These are phyloP conservation scores for Pedicia rivosa DNA, from an alignment of 2,888 invertebrate genomes.

Conservation along the genomic window DNA sequence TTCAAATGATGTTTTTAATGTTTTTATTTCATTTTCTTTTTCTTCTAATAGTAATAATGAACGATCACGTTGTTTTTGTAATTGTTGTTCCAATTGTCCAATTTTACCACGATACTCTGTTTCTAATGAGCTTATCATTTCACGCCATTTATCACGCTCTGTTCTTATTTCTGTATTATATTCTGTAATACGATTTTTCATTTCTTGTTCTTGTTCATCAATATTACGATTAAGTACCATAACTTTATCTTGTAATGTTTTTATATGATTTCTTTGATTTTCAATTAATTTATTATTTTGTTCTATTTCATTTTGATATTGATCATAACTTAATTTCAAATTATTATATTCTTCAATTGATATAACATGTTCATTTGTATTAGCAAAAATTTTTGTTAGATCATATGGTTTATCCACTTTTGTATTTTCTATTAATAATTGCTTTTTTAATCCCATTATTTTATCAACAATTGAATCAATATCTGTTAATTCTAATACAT, in stretches of 20 bases:
- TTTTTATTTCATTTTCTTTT: slow-evolving; percentile 56
- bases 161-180: slow-evolving; percentile 33
- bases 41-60: slow-evolving; percentile 64
- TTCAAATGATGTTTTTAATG: slow-evolving; percentile 39
- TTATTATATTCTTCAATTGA: slow-evolving; percentile 43
- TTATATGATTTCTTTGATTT: slow-evolving; percentile 41
- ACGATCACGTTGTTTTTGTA: slow-evolving; percentile 62
- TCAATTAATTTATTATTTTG: slow-evolving; percentile 25
- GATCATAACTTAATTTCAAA: slow-evolving; percentile 32
- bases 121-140: slow-evolving; percentile 25
- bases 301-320: slow-evolving; percentile 19
- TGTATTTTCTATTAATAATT: slow-evolving; percentile 41
- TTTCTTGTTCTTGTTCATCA: slow-evolving; percentile 45
- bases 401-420: slow-evolving; percentile 43
- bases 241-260: slow-evolving; percentile 48
- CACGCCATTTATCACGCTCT: slow-evolving; percentile 25
- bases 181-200: slow-evolving; percentile 40
- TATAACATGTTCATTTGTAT: background rate
- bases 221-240: slow-evolving; percentile 43
- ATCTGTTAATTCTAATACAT: slow-evolving; percentile 26
- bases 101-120: slow-evolving; percentile 36
- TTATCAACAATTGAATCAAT: slow-evolving; percentile 43
- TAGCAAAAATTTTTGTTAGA: slow-evolving; percentile 35
- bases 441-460: slow-evolving; percentile 44
- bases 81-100: slow-evolving; percentile 49